phyloP scores from a whole-genome alignment of 2,888 invertebrate genomes.

The Oligia latruncula region DNA sequence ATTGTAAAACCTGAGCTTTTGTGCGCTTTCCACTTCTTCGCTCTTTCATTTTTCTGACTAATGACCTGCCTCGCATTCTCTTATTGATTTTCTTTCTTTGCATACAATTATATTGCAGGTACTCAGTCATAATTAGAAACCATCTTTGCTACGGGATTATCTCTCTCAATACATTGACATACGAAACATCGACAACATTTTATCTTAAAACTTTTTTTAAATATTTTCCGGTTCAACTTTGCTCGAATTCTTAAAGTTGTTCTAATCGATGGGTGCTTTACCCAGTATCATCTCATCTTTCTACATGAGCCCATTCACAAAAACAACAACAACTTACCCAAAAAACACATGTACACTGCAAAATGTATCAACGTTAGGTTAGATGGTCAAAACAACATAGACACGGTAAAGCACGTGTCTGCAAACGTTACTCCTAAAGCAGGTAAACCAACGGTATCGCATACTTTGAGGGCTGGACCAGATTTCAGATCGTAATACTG shows the following conservation, averaged over 20 bases:
- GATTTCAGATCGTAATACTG: conserved; percentile 47
- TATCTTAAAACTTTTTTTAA: background rate
- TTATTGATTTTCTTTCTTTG: conserved; percentile 26
- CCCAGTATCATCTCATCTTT: background rate
- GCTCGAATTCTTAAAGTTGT: background rate
- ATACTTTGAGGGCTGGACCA: conserved; percentile 60
- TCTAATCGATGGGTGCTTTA: background rate
- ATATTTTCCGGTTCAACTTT: background rate
- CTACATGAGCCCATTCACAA: background rate
- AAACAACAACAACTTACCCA: background rate
- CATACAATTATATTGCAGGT: background rate
- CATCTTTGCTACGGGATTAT: background rate
- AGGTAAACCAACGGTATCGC: conserved; percentile 54
- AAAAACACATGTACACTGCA: background rate
- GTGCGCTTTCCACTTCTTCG: conserved; percentile 24
- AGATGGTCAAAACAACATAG: conserved; percentile 5
- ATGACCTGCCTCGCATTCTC: conserved; percentile 3
- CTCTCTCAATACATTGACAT: background rate
- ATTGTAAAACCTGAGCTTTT: conserved; percentile 12
- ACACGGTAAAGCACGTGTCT: conserved; percentile 32
- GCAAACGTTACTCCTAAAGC: conserved; percentile 29
- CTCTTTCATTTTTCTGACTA: conserved; percentile 28
- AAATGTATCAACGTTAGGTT: background rate
- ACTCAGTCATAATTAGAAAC: background rate
- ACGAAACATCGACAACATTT: background rate